Base-by-base conservation (phyloP, 2,888 invertebrate species). In the Spisula subtruncata region DNA sequence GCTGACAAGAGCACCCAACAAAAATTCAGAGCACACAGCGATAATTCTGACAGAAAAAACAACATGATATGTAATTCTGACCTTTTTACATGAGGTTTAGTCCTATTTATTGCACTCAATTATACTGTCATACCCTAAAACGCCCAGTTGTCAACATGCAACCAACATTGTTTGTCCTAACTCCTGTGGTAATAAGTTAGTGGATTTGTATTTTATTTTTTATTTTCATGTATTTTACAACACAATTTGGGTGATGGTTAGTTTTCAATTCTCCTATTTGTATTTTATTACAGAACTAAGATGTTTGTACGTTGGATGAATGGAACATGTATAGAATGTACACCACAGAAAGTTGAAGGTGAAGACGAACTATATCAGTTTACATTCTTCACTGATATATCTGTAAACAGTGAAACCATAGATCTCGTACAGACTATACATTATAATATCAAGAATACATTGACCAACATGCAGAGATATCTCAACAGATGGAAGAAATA, bases 261-360 rank as follows among this genome's bases (percentile, higher is more conserved):
- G 2, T 6, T 25, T 12, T 6, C 25, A 56, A n/a, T 6, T 12
- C 14, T 41, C 41, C 41, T 54, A 25, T 25, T 83, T 60, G 12
- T 80, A 75, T 75, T 85, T n/a, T 29, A 46, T 83, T 85, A n/a
- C 95, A 98, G 98, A 90, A 96, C 98, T 10, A 98, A 98, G 94
- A 96, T 97, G 0, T 98, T 99, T 95, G 97, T 98, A 0, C 98
- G 99, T 14, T 99, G 99, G 99, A 98, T 98, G 98, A 97, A 98
- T 94, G 98, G 98, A 18, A 98, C 98, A 0, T 99, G 99, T 95
- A 95, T 98, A 0, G 97, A 98, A 66, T 98, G 98, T 90, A 97
- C 97, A 0, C 98, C 98, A 0, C 97, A 98, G 92, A 97, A 97
- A 93, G 97, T 97, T 14, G 97, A 97, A 0, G 97, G 97, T 1